Evolutionary conservation across 2,113 vertebrate genomes (phyloP).

Genomic region (Pelusios castaneus): DNA sequence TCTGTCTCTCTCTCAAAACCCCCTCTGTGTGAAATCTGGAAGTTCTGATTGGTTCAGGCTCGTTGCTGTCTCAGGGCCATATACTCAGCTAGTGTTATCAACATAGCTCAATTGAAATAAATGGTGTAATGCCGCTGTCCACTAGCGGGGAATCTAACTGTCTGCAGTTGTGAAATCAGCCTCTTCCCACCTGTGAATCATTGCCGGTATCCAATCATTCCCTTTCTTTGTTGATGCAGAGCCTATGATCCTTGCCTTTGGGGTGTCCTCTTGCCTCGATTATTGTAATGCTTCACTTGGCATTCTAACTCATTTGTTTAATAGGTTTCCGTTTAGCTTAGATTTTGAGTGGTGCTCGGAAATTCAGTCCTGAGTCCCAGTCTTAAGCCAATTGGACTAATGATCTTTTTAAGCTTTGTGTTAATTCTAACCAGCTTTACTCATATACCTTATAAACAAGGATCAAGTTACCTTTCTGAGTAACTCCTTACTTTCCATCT

Average conservation of each 20-base stretch:
- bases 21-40: neutral
- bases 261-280: neutral
- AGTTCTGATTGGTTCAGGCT: neutral
- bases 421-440: neutral
- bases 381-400: neutral
- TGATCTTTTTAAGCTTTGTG: neutral
- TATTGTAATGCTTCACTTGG: neutral
- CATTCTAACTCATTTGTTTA: neutral
- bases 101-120: neutral
- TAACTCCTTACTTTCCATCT: neutral
- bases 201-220: neutral
- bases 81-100: neutral
- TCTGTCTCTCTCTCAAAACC: neutral
- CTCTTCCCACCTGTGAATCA: neutral
- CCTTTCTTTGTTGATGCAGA: neutral
- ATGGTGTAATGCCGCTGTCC: neutral
- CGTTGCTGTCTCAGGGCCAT: neutral
- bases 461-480: neutral
- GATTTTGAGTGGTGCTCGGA: neutral
- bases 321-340: neutral
- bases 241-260: neutral
- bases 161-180: fast-evolving
- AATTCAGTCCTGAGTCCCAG: neutral
- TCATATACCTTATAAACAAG: neutral
- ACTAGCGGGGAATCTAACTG: neutral